Percentiles rank a stretch among this genome's conserved stretches.
Evolutionary conservation across 1,140 invertebrate species (phyloP).

Genomic region (Conus betulinus): DNA sequence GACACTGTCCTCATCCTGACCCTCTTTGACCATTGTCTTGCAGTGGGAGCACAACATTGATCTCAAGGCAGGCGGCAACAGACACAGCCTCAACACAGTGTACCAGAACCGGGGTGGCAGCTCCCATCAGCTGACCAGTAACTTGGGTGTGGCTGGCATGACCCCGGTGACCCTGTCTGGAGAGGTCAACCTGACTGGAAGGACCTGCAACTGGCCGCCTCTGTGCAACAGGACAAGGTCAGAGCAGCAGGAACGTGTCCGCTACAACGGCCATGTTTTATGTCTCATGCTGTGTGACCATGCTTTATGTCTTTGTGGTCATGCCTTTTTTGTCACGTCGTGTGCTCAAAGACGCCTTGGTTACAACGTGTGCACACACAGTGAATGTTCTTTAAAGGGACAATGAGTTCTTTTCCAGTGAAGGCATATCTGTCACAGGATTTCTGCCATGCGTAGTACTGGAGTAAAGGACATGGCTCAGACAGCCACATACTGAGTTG

Average conservation of each 20-base stretch:
- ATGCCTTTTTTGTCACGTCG: no score
- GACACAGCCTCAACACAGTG: constrained; percentile 26
- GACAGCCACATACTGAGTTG: no score
- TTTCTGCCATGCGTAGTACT: no score
- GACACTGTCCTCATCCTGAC: background rate
- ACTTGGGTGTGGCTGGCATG: constrained; percentile 13
- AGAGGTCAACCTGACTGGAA: constrained; percentile 42
- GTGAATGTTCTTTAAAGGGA: background rate
- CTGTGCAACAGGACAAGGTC: constrained; percentile 27
- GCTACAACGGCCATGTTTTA: no score
- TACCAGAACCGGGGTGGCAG: background rate
- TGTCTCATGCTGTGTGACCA: no score
- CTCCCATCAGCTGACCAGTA: constrained; percentile 14
- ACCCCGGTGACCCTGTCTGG: constrained; percentile 39
- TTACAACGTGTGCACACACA: background rate
- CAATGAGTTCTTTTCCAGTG: background rate
- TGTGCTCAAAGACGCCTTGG: no score
- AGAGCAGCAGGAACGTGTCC: background rate
- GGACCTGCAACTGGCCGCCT: constrained; percentile 39
- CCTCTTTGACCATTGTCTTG: background rate
- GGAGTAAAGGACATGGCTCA: no score
- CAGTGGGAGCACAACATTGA: constrained; percentile 27
- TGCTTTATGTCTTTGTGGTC: background rate
- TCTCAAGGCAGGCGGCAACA: constrained; percentile 8
- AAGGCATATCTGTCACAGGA: no score